Conservation (phyloP, 2,888 invertebrate genomes). For the Autographa pulchrina region DNA sequence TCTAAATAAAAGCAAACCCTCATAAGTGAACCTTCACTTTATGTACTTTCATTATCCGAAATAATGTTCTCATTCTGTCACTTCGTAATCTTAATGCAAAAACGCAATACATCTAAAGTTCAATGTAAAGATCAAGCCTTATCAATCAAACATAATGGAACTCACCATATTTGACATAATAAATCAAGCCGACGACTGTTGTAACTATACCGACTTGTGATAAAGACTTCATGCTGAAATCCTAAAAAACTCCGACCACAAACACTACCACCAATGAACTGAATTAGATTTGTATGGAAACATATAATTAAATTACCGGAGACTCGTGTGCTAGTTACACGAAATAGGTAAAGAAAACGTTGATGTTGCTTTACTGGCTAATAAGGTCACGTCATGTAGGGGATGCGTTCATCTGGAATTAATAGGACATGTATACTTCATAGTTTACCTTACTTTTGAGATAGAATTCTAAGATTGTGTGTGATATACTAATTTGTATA, state of each 20-base stretch:
- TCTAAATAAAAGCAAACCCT: too few relatives aligned
- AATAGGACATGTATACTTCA: neutral
- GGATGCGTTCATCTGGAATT: neutral
- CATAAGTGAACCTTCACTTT: too few relatives aligned
- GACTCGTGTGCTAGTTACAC: constrained; percentile 24
- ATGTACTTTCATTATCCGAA: too few relatives aligned
- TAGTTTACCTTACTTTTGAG: too few relatives aligned
- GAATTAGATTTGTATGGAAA: constrained; percentile 45
- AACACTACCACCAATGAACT: constrained; percentile 30
- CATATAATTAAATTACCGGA: constrained; percentile 51
- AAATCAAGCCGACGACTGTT: constrained; percentile 22
- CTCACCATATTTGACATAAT: constrained; percentile 53
- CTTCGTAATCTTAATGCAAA: neutral
- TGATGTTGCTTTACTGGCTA: neutral
- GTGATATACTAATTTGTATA: too few relatives aligned
- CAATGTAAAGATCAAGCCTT: neutral
- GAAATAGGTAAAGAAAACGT: neutral
- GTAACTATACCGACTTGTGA: constrained; percentile 21
- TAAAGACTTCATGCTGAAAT: constrained; percentile 38
- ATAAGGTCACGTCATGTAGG: neutral
- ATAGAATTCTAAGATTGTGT: too few relatives aligned
- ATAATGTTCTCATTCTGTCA: neutral
- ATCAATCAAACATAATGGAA: neutral
- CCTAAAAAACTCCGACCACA: constrained; percentile 28
- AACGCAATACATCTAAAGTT: neutral